These are phyloP conservation scores for Drosophila ogumai DNA, from an alignment of 1,140 invertebrate genomes.

Conservation along the genomic window DNA sequence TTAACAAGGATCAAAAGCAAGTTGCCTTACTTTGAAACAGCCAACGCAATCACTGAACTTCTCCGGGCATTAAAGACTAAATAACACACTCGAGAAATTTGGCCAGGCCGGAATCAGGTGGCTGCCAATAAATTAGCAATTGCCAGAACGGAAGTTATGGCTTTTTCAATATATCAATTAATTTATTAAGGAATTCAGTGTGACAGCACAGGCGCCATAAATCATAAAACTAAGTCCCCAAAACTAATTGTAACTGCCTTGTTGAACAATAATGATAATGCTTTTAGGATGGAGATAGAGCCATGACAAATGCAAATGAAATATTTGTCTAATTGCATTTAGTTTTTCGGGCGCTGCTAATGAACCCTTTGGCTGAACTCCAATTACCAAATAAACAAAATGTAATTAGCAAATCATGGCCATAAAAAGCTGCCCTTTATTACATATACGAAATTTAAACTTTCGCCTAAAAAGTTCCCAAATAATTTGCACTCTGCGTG, in stretches of 20 bases:
- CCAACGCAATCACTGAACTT: neutral
- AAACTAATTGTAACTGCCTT: conserved; percentile 26
- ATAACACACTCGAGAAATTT: neutral
- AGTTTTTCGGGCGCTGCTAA: conserved; percentile 19
- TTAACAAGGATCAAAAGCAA: conserved; percentile 21
- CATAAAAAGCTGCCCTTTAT: conserved; percentile 33
- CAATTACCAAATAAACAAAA: conserved; percentile 41
- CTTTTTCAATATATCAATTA: conserved; percentile 30
- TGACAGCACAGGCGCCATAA: conserved; percentile 21
- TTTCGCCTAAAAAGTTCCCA: conserved; percentile 16
- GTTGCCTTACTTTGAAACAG: neutral
- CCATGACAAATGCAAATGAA: conserved; percentile 11
- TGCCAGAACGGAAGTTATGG: conserved; percentile 23
- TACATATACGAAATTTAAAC: conserved; percentile 13
- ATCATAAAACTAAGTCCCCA: conserved; percentile 20
- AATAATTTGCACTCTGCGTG: conserved; percentile 15
- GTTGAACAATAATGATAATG: conserved; percentile 12
- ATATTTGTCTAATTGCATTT: conserved; percentile 30
- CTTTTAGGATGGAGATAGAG: conserved; percentile 1
- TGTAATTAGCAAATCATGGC: conserved; percentile 30
- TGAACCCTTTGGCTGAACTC: conserved; percentile 34
- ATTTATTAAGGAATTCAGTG: conserved; percentile 27
- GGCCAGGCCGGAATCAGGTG: neutral
- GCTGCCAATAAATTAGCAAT: conserved; percentile 1
- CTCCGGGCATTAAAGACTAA: neutral